Base-by-base conservation (phyloP, 2,797 vertebrate species). In the Pachyuromys duprasi region DNA sequence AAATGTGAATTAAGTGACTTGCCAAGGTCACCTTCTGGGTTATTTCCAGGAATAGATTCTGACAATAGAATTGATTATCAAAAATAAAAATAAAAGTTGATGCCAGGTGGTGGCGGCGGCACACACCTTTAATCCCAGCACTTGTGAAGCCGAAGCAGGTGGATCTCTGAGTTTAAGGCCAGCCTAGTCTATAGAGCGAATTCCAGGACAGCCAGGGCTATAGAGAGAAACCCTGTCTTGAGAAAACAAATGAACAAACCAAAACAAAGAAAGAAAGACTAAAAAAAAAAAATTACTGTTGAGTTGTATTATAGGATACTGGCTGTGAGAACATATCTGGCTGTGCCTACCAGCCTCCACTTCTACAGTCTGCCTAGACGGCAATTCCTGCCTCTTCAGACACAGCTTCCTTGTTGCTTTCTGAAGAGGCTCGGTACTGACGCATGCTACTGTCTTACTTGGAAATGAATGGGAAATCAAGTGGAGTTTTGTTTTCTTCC, bases 1-100 rank as follows among this genome's bases (percentile, higher is more conserved):
- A 60, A 90, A 3, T 82, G 75, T 24, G 28, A 65, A 72, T 81
- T 80, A 75, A 57, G 11, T 87, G 63, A 80, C 13, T 42, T 39
- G 26, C 55, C 36, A 60, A 28, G 74, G 49, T 60, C 67, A 88
- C 33, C 0, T 36, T 65, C 63, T 75, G 70, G n/a, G 69, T 24
- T 87, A 26, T 95, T 87, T 75, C 39, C 36, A 88, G 33, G 63
- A 74, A 28, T 88, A 39, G 67, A 49, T 79, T 24, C 15, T 33
- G 22, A 60, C 39, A 67, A 9, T 5, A 45, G 39, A 45, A 17
- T 84, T 39, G 9, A 45, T 65, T 65, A 33, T 49, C 81, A 84
- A 67, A 78, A 9, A 84, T 83, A 45, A 83, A 65, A 82, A 42
- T 63, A 45, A 84, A 22, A 84, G 31, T 84, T 31, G 28, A 65